Evolutionary conservation across 2,888 invertebrate species (phyloP), one percentile per base, ranked within the genome.

Genomic region (Melanophora roralis): DNA sequence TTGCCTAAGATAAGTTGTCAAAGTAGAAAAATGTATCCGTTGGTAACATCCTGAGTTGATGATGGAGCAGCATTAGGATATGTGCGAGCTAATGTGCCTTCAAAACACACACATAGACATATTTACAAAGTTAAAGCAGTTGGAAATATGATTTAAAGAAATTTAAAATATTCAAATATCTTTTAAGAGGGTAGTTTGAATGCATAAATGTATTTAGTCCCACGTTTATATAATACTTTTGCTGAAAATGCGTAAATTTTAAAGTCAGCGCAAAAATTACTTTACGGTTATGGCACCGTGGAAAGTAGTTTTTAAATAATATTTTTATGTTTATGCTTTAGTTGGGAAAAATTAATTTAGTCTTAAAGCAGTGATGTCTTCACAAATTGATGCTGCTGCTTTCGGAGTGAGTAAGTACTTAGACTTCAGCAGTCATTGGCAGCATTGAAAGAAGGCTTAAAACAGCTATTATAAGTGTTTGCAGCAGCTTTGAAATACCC

Each of bases 281-380:
- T n/a, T 27, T 27, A 6, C 3, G 27, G 3, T 27, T 27, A 5
- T 27, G 3, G 27, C 6, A 6, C 4, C 27, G 27, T 5, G 6
- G 6, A 27, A 6, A 27, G 27, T 27, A 27, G 27, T 27, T 27
- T 27, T 6, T 6, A 27, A 27, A 27, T 27, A 27, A 27, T 27
- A 27, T 27, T 5, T 27, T 5, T 40, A 40, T 49, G 12, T 36
- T 47, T 16, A 12, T 27, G 27, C 4, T 6, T 27, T 6, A 27
- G 0, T 14, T 14, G 23, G 27, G 32, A 21, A n/a, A n/a, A n/a
- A n/a, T n/a, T n/a, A n/a, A n/a, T 51, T 27, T 27, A 5, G 27
- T 27, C 3, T 3, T 6, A 86, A 86, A 86, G 86, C 85, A 85
- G 86, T 86, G 86, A 86, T 53, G 32, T 60, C 60, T 60, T 34